Evolutionary conservation across 2,797 vertebrate genomes (phyloP), one percentile per base, ranked within the genome.

Genomic region (Australoheros facetus): DNA sequence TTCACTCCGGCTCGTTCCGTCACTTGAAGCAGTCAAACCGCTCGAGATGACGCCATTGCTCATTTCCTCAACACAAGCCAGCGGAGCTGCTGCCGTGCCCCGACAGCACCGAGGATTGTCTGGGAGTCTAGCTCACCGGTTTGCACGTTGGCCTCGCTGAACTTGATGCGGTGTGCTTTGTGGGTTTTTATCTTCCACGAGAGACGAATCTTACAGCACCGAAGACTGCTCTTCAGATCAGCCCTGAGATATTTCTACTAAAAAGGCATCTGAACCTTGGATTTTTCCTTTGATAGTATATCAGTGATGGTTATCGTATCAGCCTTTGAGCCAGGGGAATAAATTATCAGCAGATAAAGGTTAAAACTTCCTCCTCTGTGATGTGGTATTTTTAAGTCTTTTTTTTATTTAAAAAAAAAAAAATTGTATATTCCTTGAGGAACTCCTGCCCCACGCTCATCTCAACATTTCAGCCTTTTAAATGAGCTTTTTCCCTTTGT

Each of bases 1-100:
- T 75, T 30, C 81, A 62, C 42, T 75, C 3, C 14, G 0, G 23
- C 62, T 55, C 16, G 23, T 66, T 58, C 58, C 56, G 30, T 62
- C 75, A 42, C 73, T 77, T n/a, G 56, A 34, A 66, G 42, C 64
- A 4, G 82, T 84, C 62, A 23, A 34, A 74, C 3, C 13, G 0
- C 54, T 4, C 23, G 9, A 56, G 66, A 69, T 3, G 26, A 60
- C 8, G 30, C 78, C 54, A 4, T 66, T 4, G 9, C 60, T 64
- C 60, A 45, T 64, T 28, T 64, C 8, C 39, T 64, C 39, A 28
- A 17, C 60, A 17, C 21, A 8, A 45, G 16, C 60, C 5, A 12
- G 53, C 4, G n/a, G 9, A 66, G 39, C 39, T 5, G 23, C 23
- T 10, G 42, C 62, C 42, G 9, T 7, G 54, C 58, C 55, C 12